phyloP scores from a whole-genome alignment of 1,140 invertebrate species.

The Drosophila equinoxialis region DNA sequence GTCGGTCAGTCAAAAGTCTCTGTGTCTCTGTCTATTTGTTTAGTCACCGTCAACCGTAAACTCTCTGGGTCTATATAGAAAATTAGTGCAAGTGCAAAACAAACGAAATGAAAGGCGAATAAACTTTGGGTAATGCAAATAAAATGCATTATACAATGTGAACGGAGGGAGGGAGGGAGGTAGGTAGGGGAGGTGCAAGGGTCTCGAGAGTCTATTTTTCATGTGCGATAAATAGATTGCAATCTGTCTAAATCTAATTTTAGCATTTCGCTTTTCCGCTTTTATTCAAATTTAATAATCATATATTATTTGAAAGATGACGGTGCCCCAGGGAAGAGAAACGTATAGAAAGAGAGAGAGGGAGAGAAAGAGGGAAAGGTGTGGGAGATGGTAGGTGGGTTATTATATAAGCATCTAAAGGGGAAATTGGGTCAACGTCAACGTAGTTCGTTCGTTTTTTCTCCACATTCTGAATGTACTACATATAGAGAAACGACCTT shows the following conservation, averaged over 20 bases:
- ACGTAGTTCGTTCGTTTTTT: constrained; percentile 14
- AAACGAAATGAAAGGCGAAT: constrained; percentile 64
- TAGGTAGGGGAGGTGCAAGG: no score
- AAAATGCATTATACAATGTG: neutral
- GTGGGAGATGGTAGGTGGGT: neutral
- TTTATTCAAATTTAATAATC: constrained; percentile 45
- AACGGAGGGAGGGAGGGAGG: neutral
- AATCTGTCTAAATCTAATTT: constrained; percentile 28
- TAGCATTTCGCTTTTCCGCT: neutral
- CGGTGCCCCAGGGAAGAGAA: neutral
- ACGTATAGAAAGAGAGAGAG: no score
- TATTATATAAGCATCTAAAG: constrained; percentile 50
- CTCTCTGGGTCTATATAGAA: constrained; percentile 27
- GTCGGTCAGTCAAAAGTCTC: constrained; percentile 37
- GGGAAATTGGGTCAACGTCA: constrained; percentile 64
- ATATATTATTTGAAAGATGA: neutral
- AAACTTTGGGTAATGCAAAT: constrained; percentile 60
- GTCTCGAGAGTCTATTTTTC: constrained; percentile 44
- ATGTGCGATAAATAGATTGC: constrained; percentile 53
- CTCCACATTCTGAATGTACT: constrained; percentile 26
- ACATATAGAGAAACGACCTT: constrained; percentile 57
- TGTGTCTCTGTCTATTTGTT: constrained; percentile 50
- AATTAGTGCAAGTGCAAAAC: constrained; percentile 76
- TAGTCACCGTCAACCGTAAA: constrained; percentile 39
- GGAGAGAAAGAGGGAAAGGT: neutral